Conservation (phyloP, 2,888 invertebrate species). For the Eumacrocentrus americanus region DNA sequence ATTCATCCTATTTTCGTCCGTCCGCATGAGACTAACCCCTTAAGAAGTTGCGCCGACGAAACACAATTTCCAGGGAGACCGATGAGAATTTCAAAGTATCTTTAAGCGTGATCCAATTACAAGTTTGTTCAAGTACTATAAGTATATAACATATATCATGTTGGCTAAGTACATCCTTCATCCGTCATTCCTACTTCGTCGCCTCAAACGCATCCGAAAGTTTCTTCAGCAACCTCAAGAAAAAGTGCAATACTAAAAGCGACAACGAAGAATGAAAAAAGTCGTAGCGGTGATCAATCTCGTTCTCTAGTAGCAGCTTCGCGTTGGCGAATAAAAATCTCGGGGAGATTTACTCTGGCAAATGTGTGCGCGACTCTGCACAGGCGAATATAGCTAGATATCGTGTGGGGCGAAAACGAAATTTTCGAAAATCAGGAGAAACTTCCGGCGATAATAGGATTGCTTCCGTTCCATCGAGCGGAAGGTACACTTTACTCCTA, state of each 20-base stretch:
- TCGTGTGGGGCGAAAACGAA: background rate
- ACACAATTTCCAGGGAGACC: background rate
- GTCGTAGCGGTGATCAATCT: too few relatives aligned
- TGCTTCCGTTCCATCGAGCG: slow-evolving; percentile 28
- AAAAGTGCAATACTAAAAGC: background rate
- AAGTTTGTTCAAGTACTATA: slow-evolving; percentile 35
- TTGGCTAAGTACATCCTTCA: slow-evolving; percentile 24
- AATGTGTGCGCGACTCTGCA: too few relatives aligned
- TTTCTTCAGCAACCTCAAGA: background rate
- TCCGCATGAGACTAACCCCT: too few relatives aligned
- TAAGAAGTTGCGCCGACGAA: background rate
- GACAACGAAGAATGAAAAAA: background rate
- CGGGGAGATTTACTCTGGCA: background rate
- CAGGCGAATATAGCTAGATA: background rate
- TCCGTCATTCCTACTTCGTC: background rate
- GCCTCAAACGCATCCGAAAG: background rate
- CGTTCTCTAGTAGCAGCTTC: background rate
- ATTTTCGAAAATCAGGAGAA: slow-evolving; percentile 20
- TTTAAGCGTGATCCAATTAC: slow-evolving; percentile 38
- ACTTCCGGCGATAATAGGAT: slow-evolving; percentile 29
- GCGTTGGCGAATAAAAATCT: background rate
- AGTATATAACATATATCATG: slow-evolving; percentile 11
- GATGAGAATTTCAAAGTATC: slow-evolving; percentile 28
- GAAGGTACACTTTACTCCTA: slow-evolving; percentile 17
- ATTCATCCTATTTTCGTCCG: too few relatives aligned